Evolutionary conservation across 2,797 vertebrate species (phyloP).

Genomic region (Myotis findleyi): DNA sequence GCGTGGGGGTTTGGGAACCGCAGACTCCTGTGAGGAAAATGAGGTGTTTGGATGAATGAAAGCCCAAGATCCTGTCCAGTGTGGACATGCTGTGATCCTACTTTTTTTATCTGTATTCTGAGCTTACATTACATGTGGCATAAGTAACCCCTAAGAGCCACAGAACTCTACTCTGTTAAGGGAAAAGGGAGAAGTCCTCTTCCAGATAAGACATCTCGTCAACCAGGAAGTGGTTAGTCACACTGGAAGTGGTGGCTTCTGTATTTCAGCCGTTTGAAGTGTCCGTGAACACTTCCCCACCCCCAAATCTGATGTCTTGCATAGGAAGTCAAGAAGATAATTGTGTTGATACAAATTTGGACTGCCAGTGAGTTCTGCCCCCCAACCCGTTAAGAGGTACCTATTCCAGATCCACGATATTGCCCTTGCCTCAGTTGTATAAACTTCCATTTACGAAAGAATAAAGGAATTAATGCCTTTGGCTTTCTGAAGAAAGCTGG

Average conservation of each 20-base stretch:
- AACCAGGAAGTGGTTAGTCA: neutral
- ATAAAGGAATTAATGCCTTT: neutral
- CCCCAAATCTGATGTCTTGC: neutral
- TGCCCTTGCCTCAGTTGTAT: neutral
- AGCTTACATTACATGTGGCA: neutral
- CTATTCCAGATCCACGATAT: neutral
- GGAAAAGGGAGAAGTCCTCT: neutral
- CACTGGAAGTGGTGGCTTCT: neutral
- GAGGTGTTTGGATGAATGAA: neutral
- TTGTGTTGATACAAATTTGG: neutral
- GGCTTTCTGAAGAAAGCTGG: neutral
- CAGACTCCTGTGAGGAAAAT: neutral
- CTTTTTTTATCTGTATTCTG: neutral
- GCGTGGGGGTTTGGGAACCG: neutral
- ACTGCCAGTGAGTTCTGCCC: neutral
- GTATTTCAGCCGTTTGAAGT: neutral
- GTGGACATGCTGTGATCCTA: neutral
- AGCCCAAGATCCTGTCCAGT: neutral
- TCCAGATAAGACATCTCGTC: neutral
- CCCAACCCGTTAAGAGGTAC: neutral
- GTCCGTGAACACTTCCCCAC: neutral
- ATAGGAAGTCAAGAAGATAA: neutral
- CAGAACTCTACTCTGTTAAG: neutral
- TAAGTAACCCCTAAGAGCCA: neutral
- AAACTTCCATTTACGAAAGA: neutral